Evolutionary conservation across 64 coral and sea anemone genomes (phyloP), one percentile per base, ranked within the genome.

Genomic region (Montipora capricornis): DNA sequence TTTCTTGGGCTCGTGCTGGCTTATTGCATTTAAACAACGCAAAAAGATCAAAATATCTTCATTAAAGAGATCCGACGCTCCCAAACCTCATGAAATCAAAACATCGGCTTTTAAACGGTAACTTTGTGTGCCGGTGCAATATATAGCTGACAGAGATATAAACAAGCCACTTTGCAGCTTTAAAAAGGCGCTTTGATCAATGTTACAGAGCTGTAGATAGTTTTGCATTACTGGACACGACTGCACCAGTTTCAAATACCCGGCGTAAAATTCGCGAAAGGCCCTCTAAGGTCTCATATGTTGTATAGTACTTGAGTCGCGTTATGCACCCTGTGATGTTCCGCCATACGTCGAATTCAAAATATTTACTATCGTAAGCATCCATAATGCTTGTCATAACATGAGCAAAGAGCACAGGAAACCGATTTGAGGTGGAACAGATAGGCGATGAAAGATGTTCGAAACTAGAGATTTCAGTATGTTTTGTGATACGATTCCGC

Each of bases 311-410:
- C 37, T 37, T 73, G 59, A 6, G 45, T 20, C 13, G 9, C 46
- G 17, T 71, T 3, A 8, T 6, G 10, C 3, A 19, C 0, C 24
- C 26, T 44, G 5, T 15, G 55, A 5, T 82, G 80, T 50, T 71
- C 70, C 82, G 66, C 82, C 68, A 71, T 49, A 68, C 59, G 68
- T 24, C 15, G 1, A 68, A 44, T 24, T 4, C 37, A 84, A 86
- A 86, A 86, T 86, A 86, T 73, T 86, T 71, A 45, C 81, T 2
- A 0, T 13, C 68, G 81, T 68, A n/a, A 47, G 60, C 19, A 3
- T 84, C 81, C 47, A 11, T 61, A 73, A 86, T 86, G 82, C 66
- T 66, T 86, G 22, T 69, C 64, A 86, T 49, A 86, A 86, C 82
- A 73, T 4, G 7, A 47, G 5, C 14, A 20, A 1, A n/a, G 44